Evolutionary conservation across 2,797 vertebrate genomes (phyloP).

Genomic region (Falco berigora): DNA sequence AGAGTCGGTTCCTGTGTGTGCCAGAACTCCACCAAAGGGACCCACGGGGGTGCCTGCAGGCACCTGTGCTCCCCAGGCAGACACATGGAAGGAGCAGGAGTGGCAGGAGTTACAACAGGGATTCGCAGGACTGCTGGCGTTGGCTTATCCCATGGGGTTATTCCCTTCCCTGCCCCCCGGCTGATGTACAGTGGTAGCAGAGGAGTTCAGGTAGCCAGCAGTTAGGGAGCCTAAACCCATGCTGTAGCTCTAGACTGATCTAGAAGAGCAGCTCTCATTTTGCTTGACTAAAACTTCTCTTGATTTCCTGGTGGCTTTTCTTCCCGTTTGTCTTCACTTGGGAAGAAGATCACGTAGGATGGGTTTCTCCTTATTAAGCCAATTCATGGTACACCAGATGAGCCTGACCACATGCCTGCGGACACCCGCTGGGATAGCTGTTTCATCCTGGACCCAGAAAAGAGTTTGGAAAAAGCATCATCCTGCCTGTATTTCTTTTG

Average conservation of each 20-base stretch:
- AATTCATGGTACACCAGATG: background rate
- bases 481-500: background rate
- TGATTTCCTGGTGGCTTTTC: background rate
- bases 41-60: rapidly evolving
- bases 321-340: background rate
- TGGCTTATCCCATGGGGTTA: background rate
- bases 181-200: background rate
- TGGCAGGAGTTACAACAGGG: background rate
- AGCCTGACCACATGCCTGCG: background rate
- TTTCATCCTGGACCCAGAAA: background rate
- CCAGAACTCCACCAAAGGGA: background rate
- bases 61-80: rapidly evolving
- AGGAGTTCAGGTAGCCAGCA: background rate
- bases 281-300: background rate
- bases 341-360: background rate
- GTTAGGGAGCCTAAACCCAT: background rate
- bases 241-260: background rate
- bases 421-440: background rate
- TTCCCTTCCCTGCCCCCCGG: background rate
- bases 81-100: rapidly evolving
- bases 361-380: background rate
- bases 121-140: background rate
- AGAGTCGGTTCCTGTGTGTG: rapidly evolving
- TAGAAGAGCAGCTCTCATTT: background rate
- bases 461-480: background rate